A percentile compares a stretch with the other conserved stretches of the same genome.
These are phyloP conservation scores for Yponomeuta evonymella DNA, from an alignment of 2,888 invertebrate species.

Conservation along the genomic window DNA sequence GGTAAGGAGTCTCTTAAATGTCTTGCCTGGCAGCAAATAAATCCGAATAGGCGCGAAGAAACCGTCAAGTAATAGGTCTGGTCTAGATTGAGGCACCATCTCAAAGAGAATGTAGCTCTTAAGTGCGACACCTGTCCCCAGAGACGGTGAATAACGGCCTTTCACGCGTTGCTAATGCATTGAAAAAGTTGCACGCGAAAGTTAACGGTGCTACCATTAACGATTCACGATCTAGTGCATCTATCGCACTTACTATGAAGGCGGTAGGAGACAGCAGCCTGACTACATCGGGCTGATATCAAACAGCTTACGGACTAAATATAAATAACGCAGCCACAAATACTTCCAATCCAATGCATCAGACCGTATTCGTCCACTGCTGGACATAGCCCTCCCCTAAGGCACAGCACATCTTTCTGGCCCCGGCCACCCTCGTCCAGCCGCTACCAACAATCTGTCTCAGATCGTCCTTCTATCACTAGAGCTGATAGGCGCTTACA, in stretches of 20 bases:
- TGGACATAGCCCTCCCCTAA: no score
- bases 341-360: no score
- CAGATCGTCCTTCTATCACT: no score
- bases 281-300: not conserved
- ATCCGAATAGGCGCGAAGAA: constrained; percentile 21
- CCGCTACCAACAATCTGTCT: no score
- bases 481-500: no score
- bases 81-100: constrained; percentile 36
- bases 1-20: not conserved
- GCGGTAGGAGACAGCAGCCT: not conserved
- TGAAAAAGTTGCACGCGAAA: constrained; percentile 46
- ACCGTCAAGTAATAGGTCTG: constrained; percentile 38
- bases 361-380: no score
- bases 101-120: constrained; percentile 38
- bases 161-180: constrained; percentile 42
- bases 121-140: constrained; percentile 48
- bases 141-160: constrained; percentile 28
- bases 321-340: no score
- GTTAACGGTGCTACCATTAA: constrained; percentile 45
- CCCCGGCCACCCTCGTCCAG: no score
- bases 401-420: no score
- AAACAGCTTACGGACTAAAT: not conserved
- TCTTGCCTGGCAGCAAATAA: not conserved
- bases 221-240: constrained; percentile 3
- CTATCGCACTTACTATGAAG: constrained; percentile 5